Percentiles rank a stretch among this genome's conserved stretches.
Conservation (phyloP, 2,888 invertebrate species). For the Hemistola chrysoprasaria region DNA sequence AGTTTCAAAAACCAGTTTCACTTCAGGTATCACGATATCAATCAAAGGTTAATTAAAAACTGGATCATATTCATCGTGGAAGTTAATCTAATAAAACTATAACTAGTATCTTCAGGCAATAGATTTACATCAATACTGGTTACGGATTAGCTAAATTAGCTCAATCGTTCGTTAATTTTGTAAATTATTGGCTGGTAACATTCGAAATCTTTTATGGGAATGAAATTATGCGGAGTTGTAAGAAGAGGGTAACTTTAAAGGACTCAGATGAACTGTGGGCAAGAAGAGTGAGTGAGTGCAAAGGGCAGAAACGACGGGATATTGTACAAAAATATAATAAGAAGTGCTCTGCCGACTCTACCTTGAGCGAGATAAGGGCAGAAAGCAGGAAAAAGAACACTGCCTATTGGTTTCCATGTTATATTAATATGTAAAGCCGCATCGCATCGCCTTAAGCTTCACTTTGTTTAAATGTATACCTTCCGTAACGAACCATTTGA, state of each 20-base stretch:
- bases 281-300: too few species aligned
- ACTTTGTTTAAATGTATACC: slow-evolving; percentile 51
- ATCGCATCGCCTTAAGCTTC: slow-evolving; percentile 49
- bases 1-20: not conserved
- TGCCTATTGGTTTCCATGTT: too few species aligned
- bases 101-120: slow-evolving; percentile 27
- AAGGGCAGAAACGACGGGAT: too few species aligned
- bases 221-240: too few species aligned
- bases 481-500: slow-evolving; percentile 41
- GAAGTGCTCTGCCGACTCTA: too few species aligned
- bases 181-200: slow-evolving; percentile 35
- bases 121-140: slow-evolving; percentile 26
- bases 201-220: too few species aligned
- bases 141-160: slow-evolving; percentile 31
- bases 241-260: too few species aligned
- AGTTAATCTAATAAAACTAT: slow-evolving; percentile 29
- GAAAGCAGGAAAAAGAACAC: too few species aligned
- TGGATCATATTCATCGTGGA: slow-evolving; percentile 6
- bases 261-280: too few species aligned
- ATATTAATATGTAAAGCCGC: too few species aligned
- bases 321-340: too few species aligned
- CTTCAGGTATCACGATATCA: not conserved
- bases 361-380: too few species aligned
- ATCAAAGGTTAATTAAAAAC: slow-evolving; percentile 11
- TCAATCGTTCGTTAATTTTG: slow-evolving; percentile 27